These are phyloP conservation scores for Centrocercus urophasianus DNA, from an alignment of 2,113 vertebrate species.

Conservation along the genomic window DNA sequence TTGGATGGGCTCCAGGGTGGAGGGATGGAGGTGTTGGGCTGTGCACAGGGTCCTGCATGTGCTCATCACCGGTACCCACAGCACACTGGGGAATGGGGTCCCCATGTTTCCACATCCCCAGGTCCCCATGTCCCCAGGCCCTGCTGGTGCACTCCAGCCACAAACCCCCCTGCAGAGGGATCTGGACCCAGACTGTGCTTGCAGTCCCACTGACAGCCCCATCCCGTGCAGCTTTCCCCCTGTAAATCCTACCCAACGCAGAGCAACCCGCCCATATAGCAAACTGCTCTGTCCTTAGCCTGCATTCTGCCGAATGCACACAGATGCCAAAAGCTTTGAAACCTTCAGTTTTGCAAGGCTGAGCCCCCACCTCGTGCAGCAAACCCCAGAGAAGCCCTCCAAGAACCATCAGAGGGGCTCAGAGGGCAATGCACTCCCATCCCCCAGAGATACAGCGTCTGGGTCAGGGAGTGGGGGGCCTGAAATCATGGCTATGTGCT, in stretches of 20 bases:
- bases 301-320: neutral
- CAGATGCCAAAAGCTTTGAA: neutral
- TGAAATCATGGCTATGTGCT: neutral
- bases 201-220: too few relatives aligned
- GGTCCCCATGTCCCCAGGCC: neutral
- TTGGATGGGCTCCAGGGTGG: neutral
- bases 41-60: fast-evolving
- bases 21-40: neutral
- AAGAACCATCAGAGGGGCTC: neutral
- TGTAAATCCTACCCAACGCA: fast-evolving
- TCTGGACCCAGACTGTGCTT: fast-evolving
- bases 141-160: neutral
- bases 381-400: neutral
- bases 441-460: neutral
- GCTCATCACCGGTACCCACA: neutral
- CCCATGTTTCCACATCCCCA: neutral
- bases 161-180: too few relatives aligned
- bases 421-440: fast-evolving
- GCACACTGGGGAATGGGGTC: too few relatives aligned
- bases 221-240: fast-evolving
- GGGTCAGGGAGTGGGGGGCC: neutral
- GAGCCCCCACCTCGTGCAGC: neutral
- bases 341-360: neutral
- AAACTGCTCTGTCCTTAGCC: neutral
- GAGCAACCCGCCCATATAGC: neutral